These are phyloP conservation scores for Lagenorhynchus albirostris DNA, from an alignment of 2,113 vertebrate species.

Conservation along the genomic window DNA sequence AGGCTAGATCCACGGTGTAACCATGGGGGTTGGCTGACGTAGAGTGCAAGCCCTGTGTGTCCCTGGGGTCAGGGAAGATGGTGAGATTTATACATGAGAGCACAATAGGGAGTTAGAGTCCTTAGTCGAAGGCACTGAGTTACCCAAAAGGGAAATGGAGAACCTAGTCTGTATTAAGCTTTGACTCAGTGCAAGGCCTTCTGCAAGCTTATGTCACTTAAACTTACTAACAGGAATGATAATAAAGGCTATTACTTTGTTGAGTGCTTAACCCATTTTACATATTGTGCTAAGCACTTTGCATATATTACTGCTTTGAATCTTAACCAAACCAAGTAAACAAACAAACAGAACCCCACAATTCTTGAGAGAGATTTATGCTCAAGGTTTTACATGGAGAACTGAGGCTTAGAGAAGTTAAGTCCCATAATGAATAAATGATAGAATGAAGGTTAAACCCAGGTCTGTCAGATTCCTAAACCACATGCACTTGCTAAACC, in stretches of 20 bases:
- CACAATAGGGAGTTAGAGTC: not conserved
- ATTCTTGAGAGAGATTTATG: not conserved
- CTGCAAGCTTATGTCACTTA: not conserved
- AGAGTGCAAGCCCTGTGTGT: fast-evolving
- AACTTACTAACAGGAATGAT: not conserved
- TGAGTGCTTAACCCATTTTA: not conserved
- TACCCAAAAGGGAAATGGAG: not conserved
- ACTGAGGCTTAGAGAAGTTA: not conserved
- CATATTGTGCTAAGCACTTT: not conserved
- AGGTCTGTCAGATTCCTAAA: fast-evolving
- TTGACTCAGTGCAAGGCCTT: not conserved
- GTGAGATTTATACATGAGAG: not conserved
- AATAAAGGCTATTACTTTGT: not conserved
- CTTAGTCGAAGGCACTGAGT: not conserved
- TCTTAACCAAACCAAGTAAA: not conserved
- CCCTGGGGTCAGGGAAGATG: not conserved
- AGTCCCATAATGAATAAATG: fast-evolving
- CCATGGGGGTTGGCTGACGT: not conserved
- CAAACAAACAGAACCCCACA: not conserved
- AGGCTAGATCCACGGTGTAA: not conserved
- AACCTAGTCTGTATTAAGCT: not conserved
- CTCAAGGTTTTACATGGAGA: not conserved
- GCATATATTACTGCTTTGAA: not conserved
- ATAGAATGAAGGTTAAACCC: not conserved
- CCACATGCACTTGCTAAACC: fast-evolving